These are phyloP conservation scores for Sthenelais limicola DNA, from an alignment of 2,888 invertebrate species.

Conservation along the genomic window DNA sequence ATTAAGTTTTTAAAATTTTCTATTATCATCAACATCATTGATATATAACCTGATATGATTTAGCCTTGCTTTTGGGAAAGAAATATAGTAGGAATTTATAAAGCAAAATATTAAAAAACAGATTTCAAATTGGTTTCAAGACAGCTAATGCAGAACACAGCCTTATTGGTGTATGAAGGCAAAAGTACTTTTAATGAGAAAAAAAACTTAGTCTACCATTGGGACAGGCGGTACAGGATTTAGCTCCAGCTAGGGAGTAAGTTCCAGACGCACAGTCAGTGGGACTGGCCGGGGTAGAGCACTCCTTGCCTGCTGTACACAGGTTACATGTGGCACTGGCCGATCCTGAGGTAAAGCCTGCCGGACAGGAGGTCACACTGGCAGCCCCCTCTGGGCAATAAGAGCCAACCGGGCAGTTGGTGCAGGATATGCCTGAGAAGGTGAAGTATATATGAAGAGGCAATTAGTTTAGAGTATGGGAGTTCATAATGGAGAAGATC, in stretches of 20 bases:
- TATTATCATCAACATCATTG: too few species aligned
- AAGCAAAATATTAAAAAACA: not conserved
- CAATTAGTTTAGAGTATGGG: too few species aligned
- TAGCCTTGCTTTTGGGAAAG: too few species aligned
- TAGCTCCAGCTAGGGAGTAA: slow-evolving; percentile 56
- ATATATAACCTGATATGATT: too few species aligned
- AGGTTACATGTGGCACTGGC: slow-evolving; percentile 42
- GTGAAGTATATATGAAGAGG: too few species aligned
- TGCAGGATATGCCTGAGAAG: slow-evolving; percentile 62
- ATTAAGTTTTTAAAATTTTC: too few species aligned
- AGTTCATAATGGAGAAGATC: too few species aligned
- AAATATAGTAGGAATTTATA: too few species aligned
- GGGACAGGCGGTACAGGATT: slow-evolving; percentile 56
- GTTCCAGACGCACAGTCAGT: slow-evolving; percentile 62
- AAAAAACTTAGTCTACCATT: slow-evolving; percentile 45
- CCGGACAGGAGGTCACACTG: slow-evolving; percentile 55
- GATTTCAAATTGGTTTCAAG: too few species aligned
- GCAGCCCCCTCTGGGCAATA: slow-evolving; percentile 64
- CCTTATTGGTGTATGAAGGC: too few species aligned
- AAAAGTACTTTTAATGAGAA: too few species aligned
- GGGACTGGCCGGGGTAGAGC: slow-evolving; percentile 56
- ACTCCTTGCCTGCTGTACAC: slow-evolving; percentile 59
- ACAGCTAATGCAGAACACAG: too few species aligned
- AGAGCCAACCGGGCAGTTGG: slow-evolving; percentile 61
- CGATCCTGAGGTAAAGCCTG: slow-evolving; percentile 60